Evolutionary conservation across 1,140 invertebrate species (phyloP), one percentile per base, ranked within the genome.

Genomic region (Adelges cooleyi): DNA sequence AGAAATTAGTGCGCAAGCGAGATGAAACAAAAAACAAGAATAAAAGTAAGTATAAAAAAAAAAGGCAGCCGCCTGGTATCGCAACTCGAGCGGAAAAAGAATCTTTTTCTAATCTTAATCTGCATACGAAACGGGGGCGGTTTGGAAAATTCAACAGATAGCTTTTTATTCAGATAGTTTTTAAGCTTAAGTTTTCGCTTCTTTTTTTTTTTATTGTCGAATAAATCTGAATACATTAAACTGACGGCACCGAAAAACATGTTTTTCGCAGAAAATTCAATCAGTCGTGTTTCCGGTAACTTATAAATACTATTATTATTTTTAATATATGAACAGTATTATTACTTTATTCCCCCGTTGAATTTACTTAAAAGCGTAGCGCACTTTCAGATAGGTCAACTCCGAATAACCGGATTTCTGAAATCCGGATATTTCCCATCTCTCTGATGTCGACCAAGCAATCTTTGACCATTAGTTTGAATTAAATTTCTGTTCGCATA

Each of bases 181-280:
- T 62, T 48, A 62, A 62, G 56, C 56, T 48, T 46, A 29, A 62
- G 38, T 62, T 48, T 33, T 27, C 18, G 18, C 25, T 56, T 56
- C 18, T 18, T 62, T 48, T 44, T 44, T 20, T 29, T 33, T 48
- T 62, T 62, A 48, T 42, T 48, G 42, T 42, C n/a, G 56, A 62
- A 62, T 62, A 62, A 62, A 62, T 62, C 56, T 62, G 42, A 62
- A 62, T 62, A 62, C 56, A 62, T 62, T 62, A 62, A 62, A 62
- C 40, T 44, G 40, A 59, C 20, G 40, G 36, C 40, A n/a, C 5
- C 51, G 51, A 36, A 15, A 46, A 46, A 62, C 54, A 62, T 46
- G 40, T 44, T 23, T 38, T 20, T 25, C 38, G 22, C 54, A 5
- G 11, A 33, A 11, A 46, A 44, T 62, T 62, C 54, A 62, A 62